phyloP scores from a whole-genome alignment of 1,140 invertebrate species.

The Papilio xuthus region DNA sequence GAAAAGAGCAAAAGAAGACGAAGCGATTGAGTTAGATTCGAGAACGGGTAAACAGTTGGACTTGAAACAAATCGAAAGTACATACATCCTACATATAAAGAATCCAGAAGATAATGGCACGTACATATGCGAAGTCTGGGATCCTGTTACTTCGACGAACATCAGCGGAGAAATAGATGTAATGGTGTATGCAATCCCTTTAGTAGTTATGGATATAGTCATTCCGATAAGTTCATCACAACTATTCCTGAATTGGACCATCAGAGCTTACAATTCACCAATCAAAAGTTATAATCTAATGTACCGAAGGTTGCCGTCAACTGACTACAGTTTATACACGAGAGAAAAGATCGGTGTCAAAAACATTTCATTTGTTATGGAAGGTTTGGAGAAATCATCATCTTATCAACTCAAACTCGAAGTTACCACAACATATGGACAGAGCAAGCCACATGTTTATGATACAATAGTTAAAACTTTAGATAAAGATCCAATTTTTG shows the following conservation, averaged over 20 bases:
- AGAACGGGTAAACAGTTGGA: slow-evolving; percentile 47
- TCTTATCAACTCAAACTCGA: slow-evolving; percentile 82
- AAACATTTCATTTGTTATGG: slow-evolving; percentile 85
- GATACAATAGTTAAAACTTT: slow-evolving; percentile 83
- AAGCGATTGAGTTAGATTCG: slow-evolving; percentile 43
- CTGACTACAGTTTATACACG: slow-evolving; percentile 75
- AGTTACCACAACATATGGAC: slow-evolving; percentile 77
- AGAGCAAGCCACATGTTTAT: slow-evolving; percentile 77
- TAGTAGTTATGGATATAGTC: slow-evolving; percentile 87
- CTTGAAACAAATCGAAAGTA: slow-evolving; percentile 57
- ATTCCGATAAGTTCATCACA: slow-evolving; percentile 88
- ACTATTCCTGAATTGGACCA: slow-evolving; percentile 92
- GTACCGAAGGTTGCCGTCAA: slow-evolving; percentile 80
- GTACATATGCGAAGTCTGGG: slow-evolving; percentile 63
- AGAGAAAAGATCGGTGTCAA: slow-evolving; percentile 81
- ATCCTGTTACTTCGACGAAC: slow-evolving; percentile 52
- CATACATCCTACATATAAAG: slow-evolving; percentile 52
- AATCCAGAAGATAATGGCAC: slow-evolving; percentile 65
- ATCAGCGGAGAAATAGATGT: slow-evolving; percentile 75
- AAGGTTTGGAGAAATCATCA: slow-evolving; percentile 83
- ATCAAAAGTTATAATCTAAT: slow-evolving; percentile 85
- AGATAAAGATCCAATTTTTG: slow-evolving; percentile 87
- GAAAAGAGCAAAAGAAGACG: slow-evolving; percentile 52
- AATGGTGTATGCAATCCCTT: slow-evolving; percentile 86
- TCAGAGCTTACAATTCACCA: slow-evolving; percentile 88